These are phyloP conservation scores for Microctonus hyperodae DNA, from an alignment of 2,888 invertebrate genomes.

Conservation along the genomic window DNA sequence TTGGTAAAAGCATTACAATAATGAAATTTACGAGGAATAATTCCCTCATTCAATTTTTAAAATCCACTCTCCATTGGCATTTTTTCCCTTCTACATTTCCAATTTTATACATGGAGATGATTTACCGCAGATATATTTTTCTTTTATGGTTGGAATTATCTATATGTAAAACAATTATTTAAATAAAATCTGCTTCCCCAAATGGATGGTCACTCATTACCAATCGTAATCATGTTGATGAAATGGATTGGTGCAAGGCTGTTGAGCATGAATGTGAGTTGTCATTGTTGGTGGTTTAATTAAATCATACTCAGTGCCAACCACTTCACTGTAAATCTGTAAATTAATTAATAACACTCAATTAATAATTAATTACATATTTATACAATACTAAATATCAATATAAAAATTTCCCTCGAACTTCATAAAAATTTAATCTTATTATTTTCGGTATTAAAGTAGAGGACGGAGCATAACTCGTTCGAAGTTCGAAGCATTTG, in stretches of 20 bases:
- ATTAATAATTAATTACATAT: conserved; percentile 1
- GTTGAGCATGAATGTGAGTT: conserved; percentile 61
- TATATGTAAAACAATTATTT: background rate
- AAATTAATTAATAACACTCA: background rate
- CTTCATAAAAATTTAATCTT: conserved; percentile 21
- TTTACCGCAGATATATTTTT: background rate
- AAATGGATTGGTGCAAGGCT: conserved; percentile 60
- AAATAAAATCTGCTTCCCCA: background rate
- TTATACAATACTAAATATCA: conserved; percentile 9
- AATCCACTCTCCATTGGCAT: background rate
- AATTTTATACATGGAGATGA: background rate
- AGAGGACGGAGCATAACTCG: conserved; percentile 43
- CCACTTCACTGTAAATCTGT: conserved; percentile 58
- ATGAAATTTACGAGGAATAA: conserved; percentile 11
- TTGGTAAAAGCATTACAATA: background rate
- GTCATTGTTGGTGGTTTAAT: conserved; percentile 53
- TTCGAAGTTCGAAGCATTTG: conserved; percentile 37
- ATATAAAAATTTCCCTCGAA: conserved; percentile 14
- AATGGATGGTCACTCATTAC: conserved; percentile 50
- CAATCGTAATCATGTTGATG: conserved; percentile 61
- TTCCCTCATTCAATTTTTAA: background rate
- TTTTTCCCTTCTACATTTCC: background rate
- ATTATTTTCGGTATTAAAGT: conserved; percentile 30
- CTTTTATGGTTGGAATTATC: background rate
- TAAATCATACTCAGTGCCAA: conserved; percentile 51